Percentiles rank a stretch among this genome's conserved stretches.
These are phyloP conservation scores for Agonopterix alstromeriana DNA, from an alignment of 2,888 invertebrate genomes.

Conservation along the genomic window DNA sequence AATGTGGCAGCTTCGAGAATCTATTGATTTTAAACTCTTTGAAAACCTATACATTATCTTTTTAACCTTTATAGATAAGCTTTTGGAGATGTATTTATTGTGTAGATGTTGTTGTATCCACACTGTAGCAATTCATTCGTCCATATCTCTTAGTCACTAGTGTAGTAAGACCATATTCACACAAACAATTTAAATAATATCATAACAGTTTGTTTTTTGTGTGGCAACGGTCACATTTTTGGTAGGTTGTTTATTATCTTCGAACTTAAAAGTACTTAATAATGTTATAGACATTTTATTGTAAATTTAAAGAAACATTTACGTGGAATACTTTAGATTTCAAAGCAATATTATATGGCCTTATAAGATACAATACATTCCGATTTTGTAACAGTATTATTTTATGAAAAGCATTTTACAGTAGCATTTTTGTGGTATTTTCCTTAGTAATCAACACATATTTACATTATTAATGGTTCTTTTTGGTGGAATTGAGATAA, in stretches of 20 bases:
- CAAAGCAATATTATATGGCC: slow-evolving; percentile 4
- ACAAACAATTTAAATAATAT: background rate
- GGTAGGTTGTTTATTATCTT: slow-evolving; percentile 8
- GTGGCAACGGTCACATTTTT: background rate
- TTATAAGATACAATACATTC: slow-evolving; percentile 20
- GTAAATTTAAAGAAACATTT: no score
- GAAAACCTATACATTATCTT: no score
- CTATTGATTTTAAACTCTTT: slow-evolving; percentile 17
- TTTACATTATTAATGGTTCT: no score
- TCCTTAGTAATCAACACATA: no score
- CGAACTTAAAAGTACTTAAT: slow-evolving; percentile 67
- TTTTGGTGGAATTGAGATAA: no score
- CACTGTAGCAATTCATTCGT: slow-evolving; percentile 65
- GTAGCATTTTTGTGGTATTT: background rate
- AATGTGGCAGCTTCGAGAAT: slow-evolving; percentile 35
- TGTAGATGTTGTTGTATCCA: slow-evolving; percentile 36
- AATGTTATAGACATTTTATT: background rate
- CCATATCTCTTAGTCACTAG: slow-evolving; percentile 73
- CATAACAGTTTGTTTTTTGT: background rate
- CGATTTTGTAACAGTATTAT: slow-evolving; percentile 49
- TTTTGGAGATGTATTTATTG: slow-evolving; percentile 33
- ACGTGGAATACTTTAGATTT: background rate
- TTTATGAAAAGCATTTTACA: slow-evolving; percentile 20
- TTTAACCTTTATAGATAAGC: slow-evolving; percentile 11
- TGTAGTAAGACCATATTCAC: slow-evolving; percentile 23